Evolutionary conservation across 2,113 vertebrate species (phyloP), one percentile per base, ranked within the genome.

Genomic region (Mustelus asterias): DNA sequence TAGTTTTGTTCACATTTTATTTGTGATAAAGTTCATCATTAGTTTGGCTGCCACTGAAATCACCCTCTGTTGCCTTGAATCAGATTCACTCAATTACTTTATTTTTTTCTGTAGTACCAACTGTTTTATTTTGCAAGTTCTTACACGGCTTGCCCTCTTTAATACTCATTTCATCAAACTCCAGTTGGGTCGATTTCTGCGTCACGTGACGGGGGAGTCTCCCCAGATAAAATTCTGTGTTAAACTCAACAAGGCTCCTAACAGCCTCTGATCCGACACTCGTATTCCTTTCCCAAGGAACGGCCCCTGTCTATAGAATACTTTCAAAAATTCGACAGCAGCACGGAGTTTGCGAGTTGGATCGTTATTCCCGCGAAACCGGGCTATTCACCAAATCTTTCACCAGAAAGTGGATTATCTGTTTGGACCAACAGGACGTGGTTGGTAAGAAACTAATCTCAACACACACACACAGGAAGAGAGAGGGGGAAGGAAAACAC

Each of bases 151-250:
- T 58, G 2, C 44, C 37, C 94, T 29, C 37, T 4, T 33, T 4
- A 72, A 95, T 95, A 29, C 67, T 14, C 67, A 33, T 95, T 95
- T 54, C 67, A 76, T 72, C 65, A 54, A 29, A 48, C 67, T 48
- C 37, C 69, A 48, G 94, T 76, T 70, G 44, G 67, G 65, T 54
- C 44, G 94, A 95, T 95, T 72, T 95, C 44, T 95, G 94, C 69
- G 41, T 95, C 94, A 95, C 94, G 67, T 95, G 93, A 95, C 37
- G 44, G 69, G 94, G 94, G 94, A 95, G 93, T 95, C 93, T 95
- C 67, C 93, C 11, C 65, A 44, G 93, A 95, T 95, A 95, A 95
- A 95, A 95, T 95, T 95, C 93, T 70, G 67, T 72, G 93, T 95
- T 95, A 95, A 95, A 95, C 65, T 95, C 93, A 72, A 29, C 20